Evolutionary conservation across 2,113 vertebrate species (phyloP).

Genomic region (Ciconia boyciana): DNA sequence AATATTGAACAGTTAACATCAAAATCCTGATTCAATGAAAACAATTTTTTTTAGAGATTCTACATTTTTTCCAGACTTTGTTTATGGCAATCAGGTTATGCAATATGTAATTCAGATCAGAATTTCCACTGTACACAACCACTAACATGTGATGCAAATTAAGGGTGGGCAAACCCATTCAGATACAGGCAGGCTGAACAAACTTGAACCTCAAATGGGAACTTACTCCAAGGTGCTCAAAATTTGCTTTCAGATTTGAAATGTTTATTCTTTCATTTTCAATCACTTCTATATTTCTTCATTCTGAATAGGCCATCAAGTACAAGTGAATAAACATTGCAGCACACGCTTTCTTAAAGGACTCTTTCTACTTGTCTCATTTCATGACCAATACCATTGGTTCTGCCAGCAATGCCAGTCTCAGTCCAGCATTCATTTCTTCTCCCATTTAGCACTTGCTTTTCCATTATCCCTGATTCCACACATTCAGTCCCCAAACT

Average conservation of each 20-base stretch:
- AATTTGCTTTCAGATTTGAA: background rate
- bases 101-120: background rate
- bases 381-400: background rate
- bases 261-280: conserved; percentile 16
- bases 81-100: background rate
- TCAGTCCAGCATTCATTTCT: background rate
- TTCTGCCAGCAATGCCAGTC: background rate
- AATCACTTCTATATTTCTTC: background rate
- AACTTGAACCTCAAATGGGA: background rate
- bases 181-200: background rate
- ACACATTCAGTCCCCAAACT: background rate
- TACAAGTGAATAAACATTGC: background rate
- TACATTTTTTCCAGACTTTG: background rate
- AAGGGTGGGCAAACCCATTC: background rate
- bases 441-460: background rate
- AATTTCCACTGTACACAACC: conserved; percentile 27
- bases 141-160: conserved; percentile 36
- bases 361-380: background rate
- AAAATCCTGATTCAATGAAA: background rate
- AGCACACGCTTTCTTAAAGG: background rate
- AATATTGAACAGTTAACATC: background rate
- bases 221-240: background rate
- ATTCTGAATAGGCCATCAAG: background rate
- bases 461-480: background rate
- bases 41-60: background rate